Evolutionary conservation across 2,888 invertebrate genomes (phyloP), one percentile per base, ranked within the genome.

Genomic region (Melanotus villosus): DNA sequence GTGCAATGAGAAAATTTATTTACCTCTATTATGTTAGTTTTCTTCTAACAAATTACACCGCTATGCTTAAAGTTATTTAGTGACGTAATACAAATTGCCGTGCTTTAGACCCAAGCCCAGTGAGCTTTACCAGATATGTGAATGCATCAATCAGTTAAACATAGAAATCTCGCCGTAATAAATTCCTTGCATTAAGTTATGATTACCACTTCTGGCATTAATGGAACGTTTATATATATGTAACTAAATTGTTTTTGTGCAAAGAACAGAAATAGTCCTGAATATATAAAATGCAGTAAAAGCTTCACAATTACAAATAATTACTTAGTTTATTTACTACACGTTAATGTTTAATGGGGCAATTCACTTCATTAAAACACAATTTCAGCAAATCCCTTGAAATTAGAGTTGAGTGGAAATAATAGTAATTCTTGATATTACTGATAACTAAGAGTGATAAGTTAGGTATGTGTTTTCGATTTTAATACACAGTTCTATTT

Each of bases 71-170:
- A 66, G 62, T 70, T 70, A 70, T 70, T 62, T 70, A 70, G 66
- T 52, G 70, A 62, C 62, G 59, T 58, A 43, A 45, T 54, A 71
- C 71, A 71, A 71, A 71, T 71, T 56, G 64, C 56, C 32, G 74
- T 73, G 71, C 73, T 75, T 76, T 74, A 71, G 73, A 68, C 58
- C 63, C 58, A 34, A 66, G 64, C 63, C 67, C 58, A 43, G 38
- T 38, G 68, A 73, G 70, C 70, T 73, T 64, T 72, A 73, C 71
- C 59, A 74, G 73, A 74, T 76, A 76, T 73, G 75, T 74, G 75
- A 70, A 75, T 72, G 62, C 73, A 75, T 73, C 73, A 73, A 73
- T 75, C 73, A 72, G 59, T 50, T 47, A 54, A 57, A 62, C 59
- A 58, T 58, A 60, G 67, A 70, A 52, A 68, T 60, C 41, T 68